phyloP scores from a whole-genome alignment of 2,113 vertebrate species.

The Glaucomys volans region DNA sequence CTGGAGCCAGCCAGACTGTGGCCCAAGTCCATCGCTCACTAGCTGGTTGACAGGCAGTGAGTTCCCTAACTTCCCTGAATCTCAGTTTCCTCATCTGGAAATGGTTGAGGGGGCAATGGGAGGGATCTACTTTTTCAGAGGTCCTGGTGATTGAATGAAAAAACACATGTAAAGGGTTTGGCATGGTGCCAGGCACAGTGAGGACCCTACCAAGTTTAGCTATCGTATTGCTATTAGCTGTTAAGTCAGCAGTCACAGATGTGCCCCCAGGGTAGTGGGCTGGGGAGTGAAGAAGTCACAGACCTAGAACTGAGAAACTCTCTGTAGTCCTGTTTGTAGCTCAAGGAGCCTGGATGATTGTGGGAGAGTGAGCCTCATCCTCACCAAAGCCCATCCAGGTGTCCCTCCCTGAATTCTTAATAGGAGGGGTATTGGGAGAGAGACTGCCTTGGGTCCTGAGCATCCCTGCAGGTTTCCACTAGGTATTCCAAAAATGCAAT shows the following conservation, averaged over 20 bases:
- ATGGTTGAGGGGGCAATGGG: not conserved
- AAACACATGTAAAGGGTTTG: not conserved
- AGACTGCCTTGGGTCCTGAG: not conserved
- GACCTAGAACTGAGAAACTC: not conserved
- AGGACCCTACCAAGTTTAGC: not conserved
- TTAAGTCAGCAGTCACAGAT: not conserved
- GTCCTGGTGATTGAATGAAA: not conserved
- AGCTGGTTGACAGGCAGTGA: not conserved
- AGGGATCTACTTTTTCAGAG: not conserved
- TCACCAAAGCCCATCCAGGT: not conserved
- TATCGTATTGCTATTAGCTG: not conserved
- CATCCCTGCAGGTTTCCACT: not conserved
- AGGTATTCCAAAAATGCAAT: not conserved
- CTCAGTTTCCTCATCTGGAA: not conserved
- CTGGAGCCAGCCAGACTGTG: not conserved
- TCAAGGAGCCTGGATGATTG: not conserved
- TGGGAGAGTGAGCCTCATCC: not conserved
- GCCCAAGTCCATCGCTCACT: not conserved
- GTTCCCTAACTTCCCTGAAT: not conserved
- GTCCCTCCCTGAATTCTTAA: not conserved
- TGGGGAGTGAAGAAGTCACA: not conserved
- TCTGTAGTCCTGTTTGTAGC: not conserved
- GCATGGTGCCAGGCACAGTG: not conserved
- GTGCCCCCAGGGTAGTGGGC: not conserved
- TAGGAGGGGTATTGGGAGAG: not conserved